A percentile compares a stretch with the other conserved stretches of the same genome.
phyloP scores from a whole-genome alignment of 2,113 vertebrate genomes.

The Bothrops jararaca region DNA sequence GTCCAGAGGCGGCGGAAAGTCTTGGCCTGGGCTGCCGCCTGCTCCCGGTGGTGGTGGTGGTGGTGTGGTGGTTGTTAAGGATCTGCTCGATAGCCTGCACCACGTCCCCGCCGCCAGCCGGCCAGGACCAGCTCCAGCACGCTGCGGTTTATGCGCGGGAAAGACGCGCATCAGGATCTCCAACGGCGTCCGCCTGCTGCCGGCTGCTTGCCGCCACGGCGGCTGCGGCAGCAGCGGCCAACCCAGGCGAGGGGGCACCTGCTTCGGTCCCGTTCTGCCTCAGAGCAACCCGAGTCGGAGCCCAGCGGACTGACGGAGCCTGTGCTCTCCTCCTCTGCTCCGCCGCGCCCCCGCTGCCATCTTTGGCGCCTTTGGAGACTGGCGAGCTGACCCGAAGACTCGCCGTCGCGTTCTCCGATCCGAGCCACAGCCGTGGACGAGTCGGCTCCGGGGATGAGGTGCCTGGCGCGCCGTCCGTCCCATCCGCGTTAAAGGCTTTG shows the following conservation, averaged over 20 bases:
- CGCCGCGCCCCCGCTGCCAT: slow-evolving; percentile 36
- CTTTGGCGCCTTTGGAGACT: slow-evolving; percentile 75
- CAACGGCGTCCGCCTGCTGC: slow-evolving; percentile 92
- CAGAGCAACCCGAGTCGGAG: slow-evolving; percentile 93
- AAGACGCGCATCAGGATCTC: slow-evolving; percentile 97
- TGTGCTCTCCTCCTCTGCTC: slow-evolving; percentile 75
- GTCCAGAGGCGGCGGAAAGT: slow-evolving; percentile 48
- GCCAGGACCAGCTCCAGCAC: slow-evolving; percentile 96
- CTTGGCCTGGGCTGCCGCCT: neutral
- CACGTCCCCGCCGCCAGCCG: slow-evolving; percentile 96
- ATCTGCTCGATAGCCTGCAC: slow-evolving; percentile 99
- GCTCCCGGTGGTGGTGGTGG: neutral
- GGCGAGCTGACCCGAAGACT: slow-evolving; percentile 87
- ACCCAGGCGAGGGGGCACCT: slow-evolving; percentile 79
- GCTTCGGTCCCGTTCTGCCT: slow-evolving; percentile 91
- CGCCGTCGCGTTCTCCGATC: slow-evolving; percentile 93
- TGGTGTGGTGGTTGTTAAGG: slow-evolving; percentile 82
- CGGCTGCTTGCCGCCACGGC: slow-evolving; percentile 75
- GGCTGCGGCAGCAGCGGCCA: slow-evolving; percentile 57
- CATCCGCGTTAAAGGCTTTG: slow-evolving; percentile 83
- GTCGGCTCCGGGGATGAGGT: slow-evolving; percentile 86
- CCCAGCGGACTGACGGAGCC: slow-evolving; percentile 89
- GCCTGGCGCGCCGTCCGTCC: slow-evolving; percentile 86
- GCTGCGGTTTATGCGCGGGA: slow-evolving; percentile 92
- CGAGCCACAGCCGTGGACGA: slow-evolving; percentile 88